Conservation (phyloP, 35 echinoderm and acorn worm genomes). For the Ophiothrix spiculata region DNA sequence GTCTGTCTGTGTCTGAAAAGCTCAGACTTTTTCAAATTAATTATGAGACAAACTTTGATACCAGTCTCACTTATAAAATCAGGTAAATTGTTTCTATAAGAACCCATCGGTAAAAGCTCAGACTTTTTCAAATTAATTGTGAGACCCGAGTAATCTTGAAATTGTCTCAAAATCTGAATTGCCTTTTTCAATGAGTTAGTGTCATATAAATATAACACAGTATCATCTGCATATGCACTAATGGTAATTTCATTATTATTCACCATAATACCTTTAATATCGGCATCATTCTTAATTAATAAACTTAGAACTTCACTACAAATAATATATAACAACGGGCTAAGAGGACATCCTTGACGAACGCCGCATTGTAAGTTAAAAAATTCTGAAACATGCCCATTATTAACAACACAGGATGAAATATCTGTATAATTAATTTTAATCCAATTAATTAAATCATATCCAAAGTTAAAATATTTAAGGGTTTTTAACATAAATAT, state of each 20-base stretch:
- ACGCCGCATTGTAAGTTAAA: constrained; percentile 21
- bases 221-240: constrained; percentile 42
- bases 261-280: constrained; percentile 13
- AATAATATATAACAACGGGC: constrained; percentile 29
- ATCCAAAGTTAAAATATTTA: constrained; percentile 33
- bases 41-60: not conserved
- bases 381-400: not conserved
- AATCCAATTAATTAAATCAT: constrained; percentile 16
- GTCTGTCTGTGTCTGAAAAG: no score
- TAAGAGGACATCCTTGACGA: constrained; percentile 21
- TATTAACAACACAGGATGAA: constrained; percentile 37
- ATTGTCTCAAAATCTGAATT: not conserved
- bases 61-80: not conserved
- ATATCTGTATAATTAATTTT: constrained; percentile 14
- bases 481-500: constrained; percentile 24
- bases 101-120: not conserved
- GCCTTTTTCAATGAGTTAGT: not conserved
- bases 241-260: constrained; percentile 5
- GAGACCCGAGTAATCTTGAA: not conserved
- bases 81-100: not conserved
- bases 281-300: not conserved
- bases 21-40: no score
- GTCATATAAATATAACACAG: not conserved
- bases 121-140: constrained; percentile 19
- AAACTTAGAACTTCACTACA: constrained; percentile 20